These are phyloP conservation scores for Eulemur rubriventer DNA, from an alignment of 2,797 vertebrate genomes.

Conservation along the genomic window DNA sequence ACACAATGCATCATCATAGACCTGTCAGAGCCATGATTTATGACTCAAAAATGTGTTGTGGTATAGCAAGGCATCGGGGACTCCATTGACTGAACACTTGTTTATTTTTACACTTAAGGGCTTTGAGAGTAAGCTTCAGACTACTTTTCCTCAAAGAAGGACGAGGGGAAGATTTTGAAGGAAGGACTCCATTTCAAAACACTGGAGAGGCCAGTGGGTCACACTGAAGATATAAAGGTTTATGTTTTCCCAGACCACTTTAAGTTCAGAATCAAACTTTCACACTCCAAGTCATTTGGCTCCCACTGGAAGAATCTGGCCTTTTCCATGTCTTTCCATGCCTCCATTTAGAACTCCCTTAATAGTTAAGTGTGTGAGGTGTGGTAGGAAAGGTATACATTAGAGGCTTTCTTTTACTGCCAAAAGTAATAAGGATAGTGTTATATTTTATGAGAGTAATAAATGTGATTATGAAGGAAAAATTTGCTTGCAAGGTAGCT, in stretches of 20 bases:
- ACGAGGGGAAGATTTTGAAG: constrained; percentile 62
- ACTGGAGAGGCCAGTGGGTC: constrained; percentile 58
- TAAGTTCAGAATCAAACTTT: constrained; percentile 42
- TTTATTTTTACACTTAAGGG: constrained; percentile 85
- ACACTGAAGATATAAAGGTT: constrained; percentile 71
- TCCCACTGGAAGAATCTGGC: constrained; percentile 39
- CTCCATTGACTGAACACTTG: constrained; percentile 76
- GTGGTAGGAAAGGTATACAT: constrained; percentile 57
- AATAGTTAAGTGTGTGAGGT: constrained; percentile 59
- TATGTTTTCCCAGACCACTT: constrained; percentile 65
- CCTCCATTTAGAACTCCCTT: constrained; percentile 51
- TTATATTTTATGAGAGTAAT: constrained; percentile 67
- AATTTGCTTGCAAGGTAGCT: constrained; percentile 49
- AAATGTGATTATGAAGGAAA: constrained; percentile 62
- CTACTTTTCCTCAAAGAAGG: constrained; percentile 69
- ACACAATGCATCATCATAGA: constrained; percentile 84
- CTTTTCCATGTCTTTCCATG: constrained; percentile 36
- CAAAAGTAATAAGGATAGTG: constrained; percentile 65
- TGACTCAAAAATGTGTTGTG: constrained; percentile 78
- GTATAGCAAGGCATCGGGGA: constrained; percentile 74
- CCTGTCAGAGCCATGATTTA: constrained; percentile 84
- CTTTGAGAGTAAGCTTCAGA: constrained; percentile 78
- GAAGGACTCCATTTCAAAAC: constrained; percentile 67
- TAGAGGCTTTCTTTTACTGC: constrained; percentile 64
- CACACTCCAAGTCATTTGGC: constrained; percentile 61